Evolutionary conservation across 1,140 invertebrate species (phyloP), one percentile per base, ranked within the genome.

Genomic region (Charaxes varanes): DNA sequence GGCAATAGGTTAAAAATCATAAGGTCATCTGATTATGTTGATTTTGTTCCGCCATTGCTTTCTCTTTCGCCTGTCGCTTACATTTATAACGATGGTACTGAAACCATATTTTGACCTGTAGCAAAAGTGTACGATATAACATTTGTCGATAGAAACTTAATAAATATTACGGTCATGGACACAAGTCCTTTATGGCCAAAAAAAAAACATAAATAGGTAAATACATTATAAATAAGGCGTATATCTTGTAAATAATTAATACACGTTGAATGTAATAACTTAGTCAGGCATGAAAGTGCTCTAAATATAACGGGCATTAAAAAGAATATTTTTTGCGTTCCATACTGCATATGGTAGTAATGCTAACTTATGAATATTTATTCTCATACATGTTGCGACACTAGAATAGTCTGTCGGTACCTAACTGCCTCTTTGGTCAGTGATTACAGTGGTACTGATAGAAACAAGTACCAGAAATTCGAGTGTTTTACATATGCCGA

Each of bases 21-120:
- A n/a, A 30, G 24, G 13, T 47, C 46, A 95, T 93, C 91, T 95
- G 93, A 85, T 94, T 95, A 60, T 95, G 93, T 84, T 94, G 92
- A 73, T 94, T 95, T 72, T 94, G 92, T 78, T 94, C 92, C 24
- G 92, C 92, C 91, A 95, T 93, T 12, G 93, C 93, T 74, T 97
- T 97, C 83, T 97, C 95, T 84, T 96, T 95, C 7, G 94, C 92
- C 67, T 96, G 94, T 57, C 95, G 85, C 83, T 97, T 97, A 76
- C 95, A 97, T 85, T 99, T 99, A 86, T 99, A 99, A 70, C 93
- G 90, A 74, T 94, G 93, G 82, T 94, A 94, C 86, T 95, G 93
- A 86, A 99, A 99, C 97, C 97, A 99, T 64, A 99, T 99, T 91
- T 99, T 99, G 24, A 99, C 97, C 94, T 99, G 89, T 1, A 74